Evolutionary conservation across 2,888 invertebrate species (phyloP), one percentile per base, ranked within the genome.

Genomic region (Pyrochroa serraticornis): DNA sequence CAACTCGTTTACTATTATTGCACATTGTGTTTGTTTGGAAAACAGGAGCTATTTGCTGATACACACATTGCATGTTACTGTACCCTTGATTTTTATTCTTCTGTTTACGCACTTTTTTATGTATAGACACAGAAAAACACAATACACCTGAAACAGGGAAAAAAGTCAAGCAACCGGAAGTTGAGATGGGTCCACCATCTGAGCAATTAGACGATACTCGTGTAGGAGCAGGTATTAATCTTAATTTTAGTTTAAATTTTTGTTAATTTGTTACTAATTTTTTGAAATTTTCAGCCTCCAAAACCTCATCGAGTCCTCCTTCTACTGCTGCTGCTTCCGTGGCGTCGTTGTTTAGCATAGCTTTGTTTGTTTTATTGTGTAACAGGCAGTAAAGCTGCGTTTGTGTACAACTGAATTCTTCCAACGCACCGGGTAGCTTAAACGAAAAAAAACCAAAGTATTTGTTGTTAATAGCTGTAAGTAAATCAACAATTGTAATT

Each of bases 401-500:
- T 43, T 43, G 43, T 36, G 35, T 32, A 41, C 57, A 42, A 37
- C 51, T 48, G 64, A 66, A 65, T 58, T 62, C 69, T 71, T 72
- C 70, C 72, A 71, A 69, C 65, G 64, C 69, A 72, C 69, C 70
- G 62, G 72, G 74, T 74, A 74, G 73, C 73, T 74, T 75, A 70
- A 71, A 62, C 32, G 62, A 63, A 66, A 60, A n/a, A 65, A 68
- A 71, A 71, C 72, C 72, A 72, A 72, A 72, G 72, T 72, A 72
- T 72, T 64, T 60, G 49, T 22, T 22, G 22, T 22, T 22, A 60
- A 49, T 66, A 65, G 64, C 36, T 47, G 50, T 67, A 65, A 58
- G 63, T 65, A 65, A 65, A 58, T 65, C 58, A 54, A 57, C 38
- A 32, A 22, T 50, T 58, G 36, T 43, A 35, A 9, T 10, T 35